Base-by-base conservation (phyloP, 2,888 invertebrate species). In the Bellardia bayeri region DNA sequence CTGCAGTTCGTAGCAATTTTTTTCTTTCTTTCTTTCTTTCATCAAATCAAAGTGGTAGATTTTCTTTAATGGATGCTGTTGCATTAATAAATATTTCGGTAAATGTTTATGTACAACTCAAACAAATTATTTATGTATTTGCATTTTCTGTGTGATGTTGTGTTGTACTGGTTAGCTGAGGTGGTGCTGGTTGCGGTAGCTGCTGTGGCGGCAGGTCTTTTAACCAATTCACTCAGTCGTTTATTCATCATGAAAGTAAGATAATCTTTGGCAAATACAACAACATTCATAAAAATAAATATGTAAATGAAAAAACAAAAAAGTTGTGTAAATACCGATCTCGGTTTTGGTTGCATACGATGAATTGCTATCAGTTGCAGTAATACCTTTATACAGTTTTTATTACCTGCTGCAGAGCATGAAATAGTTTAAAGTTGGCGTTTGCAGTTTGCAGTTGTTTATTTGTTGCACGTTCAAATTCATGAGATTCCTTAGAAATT, bases 31-130 rank as follows among this genome's bases (percentile, higher is more conserved):
- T 56, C 54, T 30, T 42, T 8, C n/a, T 11, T 74, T 66, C 54
- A 30, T 64, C 33, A 56, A 49, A 74, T 74, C 66, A 82, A 66
- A 66, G 30, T 56, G 56, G 33, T 74, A 58, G 23, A 51, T 76
- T 71, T 82, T 63, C 58, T 76, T 74, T 74, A 85, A 74, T 85
- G 74, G 68, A 85, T 75, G 80, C 61, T 78, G 64, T 42, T 80
- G 79, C 79, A 68, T 68, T 74, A 42, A 85, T 74, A 85, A 74
- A 74, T 85, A 63, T 80, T 80, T 85, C 40, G 33, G n/a, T 66
- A 51, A 72, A 84, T 75, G 66, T 64, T 64, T 56, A 66, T 66
- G 56, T 30, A 51, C 72, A 72, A 51, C 11, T 45, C 56, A 68
- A 63, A 69, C 61, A 85, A 40, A 68, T 4, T 3, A 33, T 16